Percentiles rank a stretch among this genome's conserved stretches.
phyloP scores from a whole-genome alignment of 2,797 vertebrate species.

The Crocidura indochinensis region DNA sequence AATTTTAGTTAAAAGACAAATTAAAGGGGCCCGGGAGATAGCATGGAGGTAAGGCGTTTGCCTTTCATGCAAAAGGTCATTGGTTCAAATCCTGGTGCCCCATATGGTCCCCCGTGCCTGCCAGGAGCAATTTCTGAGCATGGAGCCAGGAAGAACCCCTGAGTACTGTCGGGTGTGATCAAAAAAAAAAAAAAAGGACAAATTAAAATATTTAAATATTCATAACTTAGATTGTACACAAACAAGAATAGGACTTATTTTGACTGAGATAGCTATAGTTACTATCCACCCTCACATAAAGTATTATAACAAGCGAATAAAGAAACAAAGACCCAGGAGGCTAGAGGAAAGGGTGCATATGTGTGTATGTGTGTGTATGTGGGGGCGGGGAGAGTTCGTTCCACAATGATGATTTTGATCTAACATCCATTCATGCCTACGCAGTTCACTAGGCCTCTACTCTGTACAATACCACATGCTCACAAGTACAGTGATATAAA shows the following conservation, averaged over 20 bases:
- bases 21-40: too few species aligned
- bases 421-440: background rate
- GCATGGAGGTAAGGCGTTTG: too few species aligned
- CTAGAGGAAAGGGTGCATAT: background rate
- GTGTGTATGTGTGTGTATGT: background rate
- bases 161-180: too few species aligned
- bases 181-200: too few species aligned
- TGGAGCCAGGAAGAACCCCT: too few species aligned
- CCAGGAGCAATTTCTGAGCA: too few species aligned
- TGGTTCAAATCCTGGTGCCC: too few species aligned
- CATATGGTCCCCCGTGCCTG: too few species aligned
- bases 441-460: background rate
- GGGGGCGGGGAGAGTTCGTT: background rate
- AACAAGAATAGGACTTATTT: background rate
- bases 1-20: too few species aligned
- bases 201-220: slow-evolving; percentile 8
- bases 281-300: too few species aligned
- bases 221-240: background rate
- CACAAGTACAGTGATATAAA: background rate
- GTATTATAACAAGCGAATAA: background rate
- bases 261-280: too few species aligned
- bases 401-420: background rate
- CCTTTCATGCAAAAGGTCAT: too few species aligned
- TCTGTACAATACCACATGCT: background rate
- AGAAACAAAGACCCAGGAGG: background rate